Base-by-base conservation (phyloP, 1,140 invertebrate species). In the Colletes latitarsis region DNA sequence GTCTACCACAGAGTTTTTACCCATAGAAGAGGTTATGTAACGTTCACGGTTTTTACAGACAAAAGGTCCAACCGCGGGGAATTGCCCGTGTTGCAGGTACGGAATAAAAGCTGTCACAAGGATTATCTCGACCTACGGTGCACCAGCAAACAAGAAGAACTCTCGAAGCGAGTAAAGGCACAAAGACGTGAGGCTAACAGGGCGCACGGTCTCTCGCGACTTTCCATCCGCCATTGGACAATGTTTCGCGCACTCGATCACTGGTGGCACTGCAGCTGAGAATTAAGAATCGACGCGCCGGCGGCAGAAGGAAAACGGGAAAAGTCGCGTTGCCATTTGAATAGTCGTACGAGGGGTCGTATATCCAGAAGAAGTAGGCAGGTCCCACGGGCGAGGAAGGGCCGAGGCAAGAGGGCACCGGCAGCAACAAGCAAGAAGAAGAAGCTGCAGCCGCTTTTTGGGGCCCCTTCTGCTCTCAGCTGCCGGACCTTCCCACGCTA, bases 401-500 rank as follows among this genome's bases (percentile, higher is more conserved):
- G 77, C 82, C 80, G 78, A 85, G 72, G 87, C 83, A 82, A 30
- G 82, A 63, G 12, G 69, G 82, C 60, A 81, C 68, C 70, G 76
- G 82, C 80, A 84, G 74, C 78, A 77, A 76, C 73, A 62, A 81
- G 87, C 81, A 85, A 88, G 87, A 86, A 87, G 85, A 88, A 88
- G 88, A 87, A 89, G 89, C 83, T 88, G 86, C 90, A 91, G 90
- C 91, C 89, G 90, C 88, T 88, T 89, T 89, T 90, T 89, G 73
- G 86, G 82, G 85, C 77, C 82, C 82, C 74, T 76, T 82, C 60
- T 49, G 82, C 84, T 82, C 85, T 93, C 92, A 93, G 92, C 92
- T 93, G 92, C 91, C 92, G 88, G 88, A 92, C 89, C 92, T 93
- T 93, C 92, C 92, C 92, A 93, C 92, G 92, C 90, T 91, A 84